Base-by-base conservation (phyloP, 2,797 vertebrate genomes). In the Microtus agrestis region DNA sequence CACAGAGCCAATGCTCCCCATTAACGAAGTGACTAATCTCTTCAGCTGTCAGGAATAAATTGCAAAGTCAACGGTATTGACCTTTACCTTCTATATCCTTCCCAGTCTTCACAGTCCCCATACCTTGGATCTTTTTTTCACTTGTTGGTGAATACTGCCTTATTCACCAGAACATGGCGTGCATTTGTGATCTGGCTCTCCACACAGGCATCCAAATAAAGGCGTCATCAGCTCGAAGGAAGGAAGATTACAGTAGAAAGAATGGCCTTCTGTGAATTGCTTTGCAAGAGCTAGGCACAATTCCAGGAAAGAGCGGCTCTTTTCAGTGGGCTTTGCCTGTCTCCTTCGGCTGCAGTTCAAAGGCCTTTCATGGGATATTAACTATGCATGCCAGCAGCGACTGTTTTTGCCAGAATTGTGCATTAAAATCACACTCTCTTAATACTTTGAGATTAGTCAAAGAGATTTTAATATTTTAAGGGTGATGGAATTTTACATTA, bases 221-320 rank as follows among this genome's bases (percentile, higher is more conserved):
- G 88, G 97, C 97, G 6, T 67, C 2, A 87, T 96, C 91, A 93
- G 54, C 43, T 92, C 34, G 79, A 65, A 48, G 14, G 80, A 51
- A 51, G 93, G 59, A 96, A 93, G 51, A 85, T 76, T 92, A 90
- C 21, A 85, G 91, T 40, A 76, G 80, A 97, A 97, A 97, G 92
- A 96, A 97, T 96, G 69, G n/a, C 1, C 82, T 97, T 97, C 95
- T 95, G 73, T 95, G 56, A 93, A 98, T 96, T 89, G 29, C 78
- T 96, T 93, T 96, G 63, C 69, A 95, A 79, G 0, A 6, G 0
- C 1, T 96, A 69, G 96, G 96, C 93, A 93, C 25, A 76, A 94
- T 93, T 97, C 91, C 97, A 98, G 87, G 34, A 96, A 92, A 95
- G 95, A 80, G 87, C 89, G 89, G 51, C 80, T 93, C 0, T 48